These are phyloP conservation scores for Tapirus indicus DNA, from an alignment of 2,797 vertebrate genomes.

Conservation along the genomic window DNA sequence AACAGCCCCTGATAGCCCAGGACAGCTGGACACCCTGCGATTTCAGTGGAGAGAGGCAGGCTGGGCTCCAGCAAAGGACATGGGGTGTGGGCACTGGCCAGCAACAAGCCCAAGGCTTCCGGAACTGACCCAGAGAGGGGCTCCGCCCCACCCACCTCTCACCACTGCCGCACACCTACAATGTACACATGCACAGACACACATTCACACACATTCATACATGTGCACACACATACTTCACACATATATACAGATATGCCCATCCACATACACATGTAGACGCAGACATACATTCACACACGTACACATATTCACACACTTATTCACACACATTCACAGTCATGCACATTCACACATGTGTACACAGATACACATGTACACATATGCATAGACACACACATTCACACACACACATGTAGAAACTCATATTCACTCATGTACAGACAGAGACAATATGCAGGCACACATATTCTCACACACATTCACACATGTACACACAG, in stretches of 20 bases:
- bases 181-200: no score
- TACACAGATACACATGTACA: background rate
- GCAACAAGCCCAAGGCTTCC: background rate
- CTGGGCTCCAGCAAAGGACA: background rate
- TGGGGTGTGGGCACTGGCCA: accelerated
- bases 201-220: background rate
- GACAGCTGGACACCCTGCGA: background rate
- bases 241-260: background rate
- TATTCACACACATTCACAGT: background rate
- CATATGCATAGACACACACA: background rate
- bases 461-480: no score
- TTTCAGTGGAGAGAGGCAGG: background rate
- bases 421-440: background rate
- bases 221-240: background rate
- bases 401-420: no score
- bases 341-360: background rate
- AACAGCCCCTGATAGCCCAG: background rate
- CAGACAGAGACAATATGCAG: background rate
- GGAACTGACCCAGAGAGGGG: background rate
- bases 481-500: background rate
- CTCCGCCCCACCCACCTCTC: no score
- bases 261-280: background rate
- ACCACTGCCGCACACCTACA: no score
- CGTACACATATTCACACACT: background rate
- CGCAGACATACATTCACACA: background rate